Percentiles rank a stretch among this genome's conserved stretches.
phyloP scores from a whole-genome alignment of 2,113 vertebrate genomes.

The Thomomys bottae region DNA sequence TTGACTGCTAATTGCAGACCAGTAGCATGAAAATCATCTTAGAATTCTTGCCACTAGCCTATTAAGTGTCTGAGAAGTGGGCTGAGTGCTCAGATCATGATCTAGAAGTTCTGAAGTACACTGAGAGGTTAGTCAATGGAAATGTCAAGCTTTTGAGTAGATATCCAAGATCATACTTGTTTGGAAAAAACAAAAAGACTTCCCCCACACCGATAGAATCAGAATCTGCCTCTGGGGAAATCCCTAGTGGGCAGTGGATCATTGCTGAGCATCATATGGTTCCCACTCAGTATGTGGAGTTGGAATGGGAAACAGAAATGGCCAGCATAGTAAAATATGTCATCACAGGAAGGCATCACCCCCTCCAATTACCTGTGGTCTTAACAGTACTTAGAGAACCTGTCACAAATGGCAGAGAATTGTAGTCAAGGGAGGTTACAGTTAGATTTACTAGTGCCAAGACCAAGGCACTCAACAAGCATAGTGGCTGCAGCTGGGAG shows the following conservation, averaged over 20 bases:
- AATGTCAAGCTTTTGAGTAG: no score
- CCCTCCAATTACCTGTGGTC: neutral
- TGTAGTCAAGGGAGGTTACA: constrained; percentile 22
- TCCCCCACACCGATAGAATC: neutral
- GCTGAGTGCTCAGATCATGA: no score
- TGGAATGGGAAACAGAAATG: neutral
- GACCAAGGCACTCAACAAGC: neutral
- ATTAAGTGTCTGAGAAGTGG: no score
- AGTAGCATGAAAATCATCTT: rapidly evolving
- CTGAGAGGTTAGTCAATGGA: no score
- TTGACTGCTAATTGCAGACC: no score
- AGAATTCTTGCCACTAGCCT: neutral
- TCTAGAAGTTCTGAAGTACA: no score
- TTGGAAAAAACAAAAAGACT: no score
- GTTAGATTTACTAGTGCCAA: constrained; percentile 44
- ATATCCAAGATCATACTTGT: no score
- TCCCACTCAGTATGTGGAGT: neutral
- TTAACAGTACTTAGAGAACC: neutral
- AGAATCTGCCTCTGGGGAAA: neutral
- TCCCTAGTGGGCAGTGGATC: neutral
- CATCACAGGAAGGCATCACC: neutral
- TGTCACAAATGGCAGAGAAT: neutral
- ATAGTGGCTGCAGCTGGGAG: constrained; percentile 38
- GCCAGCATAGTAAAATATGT: no score
- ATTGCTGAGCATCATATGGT: neutral